These are phyloP conservation scores for Hipposideros armiger DNA, from an alignment of 2,113 vertebrate species.

Conservation along the genomic window DNA sequence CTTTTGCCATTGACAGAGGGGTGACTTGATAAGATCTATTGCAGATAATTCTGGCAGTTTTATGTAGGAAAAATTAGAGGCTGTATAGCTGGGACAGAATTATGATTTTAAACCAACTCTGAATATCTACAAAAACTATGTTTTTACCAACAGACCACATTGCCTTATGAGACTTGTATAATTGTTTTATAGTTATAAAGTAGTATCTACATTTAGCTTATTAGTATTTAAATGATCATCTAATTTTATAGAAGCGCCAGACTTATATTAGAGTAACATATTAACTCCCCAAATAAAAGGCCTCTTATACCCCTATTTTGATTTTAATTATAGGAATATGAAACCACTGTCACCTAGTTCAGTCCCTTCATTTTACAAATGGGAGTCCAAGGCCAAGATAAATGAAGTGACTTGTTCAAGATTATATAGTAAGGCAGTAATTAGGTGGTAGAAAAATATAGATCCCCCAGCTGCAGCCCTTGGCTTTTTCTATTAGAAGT, in stretches of 20 bases:
- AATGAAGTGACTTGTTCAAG: background rate
- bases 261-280: background rate
- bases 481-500: background rate
- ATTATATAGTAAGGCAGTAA: background rate
- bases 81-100: background rate
- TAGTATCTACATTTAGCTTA: background rate
- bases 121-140: background rate
- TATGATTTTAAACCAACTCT: background rate
- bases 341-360: background rate
- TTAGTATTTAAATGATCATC: background rate
- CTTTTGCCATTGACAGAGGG: background rate
- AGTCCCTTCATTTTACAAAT: background rate
- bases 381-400: background rate
- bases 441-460: slow-evolving; percentile 4
- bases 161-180: background rate
- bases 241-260: background rate
- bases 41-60: background rate
- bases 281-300: background rate
- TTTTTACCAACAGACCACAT: background rate
- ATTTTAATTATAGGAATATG: background rate
- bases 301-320: background rate
- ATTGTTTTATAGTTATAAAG: slow-evolving; percentile 4
- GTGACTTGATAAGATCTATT: background rate
- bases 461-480: background rate
- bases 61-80: background rate